Evolutionary conservation across 2,113 vertebrate species (phyloP).

Genomic region (Triplophysa tibetana): DNA sequence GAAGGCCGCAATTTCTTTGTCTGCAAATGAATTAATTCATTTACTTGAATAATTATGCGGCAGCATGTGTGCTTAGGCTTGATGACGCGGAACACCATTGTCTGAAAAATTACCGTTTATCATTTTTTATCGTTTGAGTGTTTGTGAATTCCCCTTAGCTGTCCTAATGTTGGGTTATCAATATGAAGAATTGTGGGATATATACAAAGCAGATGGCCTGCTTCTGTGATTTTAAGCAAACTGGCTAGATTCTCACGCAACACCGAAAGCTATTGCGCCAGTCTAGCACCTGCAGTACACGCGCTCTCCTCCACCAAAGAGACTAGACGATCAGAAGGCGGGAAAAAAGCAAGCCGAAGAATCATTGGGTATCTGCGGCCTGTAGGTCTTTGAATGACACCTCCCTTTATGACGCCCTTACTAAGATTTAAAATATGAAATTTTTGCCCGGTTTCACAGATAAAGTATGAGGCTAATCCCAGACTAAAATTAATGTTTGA

Average conservation of each 20-base stretch:
- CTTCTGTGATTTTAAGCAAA: constrained; percentile 28
- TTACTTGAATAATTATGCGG: background rate
- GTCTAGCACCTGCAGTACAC: constrained; percentile 36
- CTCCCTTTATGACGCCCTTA: background rate
- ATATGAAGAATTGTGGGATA: background rate
- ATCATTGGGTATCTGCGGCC: background rate
- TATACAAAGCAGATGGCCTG: constrained; percentile 13
- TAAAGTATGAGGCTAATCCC: too few species aligned
- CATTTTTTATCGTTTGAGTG: background rate
- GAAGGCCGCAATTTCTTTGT: constrained; percentile 21
- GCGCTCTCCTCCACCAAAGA: background rate
- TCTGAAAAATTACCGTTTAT: background rate
- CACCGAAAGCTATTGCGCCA: constrained; percentile 60
- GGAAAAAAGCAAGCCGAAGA: constrained; percentile 12
- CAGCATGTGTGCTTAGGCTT: background rate
- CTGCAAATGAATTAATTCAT: constrained; percentile 27
- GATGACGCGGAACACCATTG: background rate
- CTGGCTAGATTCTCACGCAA: constrained; percentile 66
- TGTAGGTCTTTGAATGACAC: background rate
- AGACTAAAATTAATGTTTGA: too few species aligned
- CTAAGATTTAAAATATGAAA: background rate
- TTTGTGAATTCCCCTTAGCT: background rate
- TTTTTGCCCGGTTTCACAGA: background rate
- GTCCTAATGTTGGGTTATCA: background rate
- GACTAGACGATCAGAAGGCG: constrained; percentile 42